Evolutionary conservation across 2,797 vertebrate genomes (phyloP).

Genomic region (Lithobates sylvaticus): DNA sequence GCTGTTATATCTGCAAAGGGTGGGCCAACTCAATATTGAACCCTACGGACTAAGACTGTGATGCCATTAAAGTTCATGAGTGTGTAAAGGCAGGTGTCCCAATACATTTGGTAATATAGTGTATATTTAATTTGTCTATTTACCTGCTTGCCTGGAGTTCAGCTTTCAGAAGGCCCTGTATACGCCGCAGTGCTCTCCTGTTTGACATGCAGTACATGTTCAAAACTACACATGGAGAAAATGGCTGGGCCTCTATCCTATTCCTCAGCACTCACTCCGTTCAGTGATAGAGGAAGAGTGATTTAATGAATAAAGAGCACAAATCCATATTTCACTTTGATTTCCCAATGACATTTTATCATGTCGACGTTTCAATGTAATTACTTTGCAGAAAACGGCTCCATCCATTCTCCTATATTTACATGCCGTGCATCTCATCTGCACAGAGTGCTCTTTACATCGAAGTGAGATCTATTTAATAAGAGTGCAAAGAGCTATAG

Average conservation of each 20-base stretch:
- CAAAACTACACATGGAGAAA: not conserved
- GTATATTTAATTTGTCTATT: too few relatives aligned
- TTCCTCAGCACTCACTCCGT: not conserved
- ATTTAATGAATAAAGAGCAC: not conserved
- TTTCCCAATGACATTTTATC: slow-evolving; percentile 13
- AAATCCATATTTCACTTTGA: not conserved
- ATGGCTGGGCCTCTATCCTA: not conserved
- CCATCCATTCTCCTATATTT: slow-evolving; percentile 1
- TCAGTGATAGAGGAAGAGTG: not conserved
- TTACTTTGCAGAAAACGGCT: not conserved
- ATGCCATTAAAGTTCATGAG: too few relatives aligned
- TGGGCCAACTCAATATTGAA: too few relatives aligned
- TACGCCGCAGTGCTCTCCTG: not conserved
- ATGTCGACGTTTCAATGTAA: slow-evolving; percentile 18
- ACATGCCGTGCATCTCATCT: not conserved
- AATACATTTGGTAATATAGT: too few relatives aligned
- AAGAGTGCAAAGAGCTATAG: not conserved
- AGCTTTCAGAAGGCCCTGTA: not conserved
- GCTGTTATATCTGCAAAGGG: too few relatives aligned
- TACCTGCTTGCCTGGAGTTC: too few relatives aligned
- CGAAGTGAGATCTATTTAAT: not conserved
- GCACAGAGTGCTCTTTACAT: slow-evolving; percentile 1
- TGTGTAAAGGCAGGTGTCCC: too few relatives aligned
- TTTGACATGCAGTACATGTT: not conserved
- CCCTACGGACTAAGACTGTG: too few relatives aligned